Percentiles rank a stretch among this genome's conserved stretches.
Evolutionary conservation across 2,797 vertebrate genomes (phyloP).

Genomic region (Hyperoplus immaculatus): DNA sequence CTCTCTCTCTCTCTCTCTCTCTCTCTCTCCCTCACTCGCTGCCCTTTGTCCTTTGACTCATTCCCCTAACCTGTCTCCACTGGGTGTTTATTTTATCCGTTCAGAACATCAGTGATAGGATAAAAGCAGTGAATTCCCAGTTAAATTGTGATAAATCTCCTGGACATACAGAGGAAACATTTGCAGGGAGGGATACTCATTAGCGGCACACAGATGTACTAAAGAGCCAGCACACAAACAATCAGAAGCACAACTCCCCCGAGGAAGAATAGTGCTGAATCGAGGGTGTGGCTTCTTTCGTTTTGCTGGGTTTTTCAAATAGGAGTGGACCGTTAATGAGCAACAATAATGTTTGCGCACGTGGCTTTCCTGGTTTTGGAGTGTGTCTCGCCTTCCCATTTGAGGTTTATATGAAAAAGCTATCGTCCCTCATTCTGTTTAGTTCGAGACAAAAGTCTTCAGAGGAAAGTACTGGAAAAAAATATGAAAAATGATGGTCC

Average conservation of each 20-base stretch:
- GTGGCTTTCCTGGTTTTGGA: constrained; percentile 15
- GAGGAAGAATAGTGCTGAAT: constrained; percentile 53
- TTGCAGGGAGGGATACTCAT: constrained; percentile 62
- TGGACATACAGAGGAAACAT: constrained; percentile 53
- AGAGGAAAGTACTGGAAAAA: background rate
- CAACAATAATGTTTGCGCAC: constrained; percentile 34
- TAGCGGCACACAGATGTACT: constrained; percentile 56
- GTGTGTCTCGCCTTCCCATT: background rate
- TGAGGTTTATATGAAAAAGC: background rate
- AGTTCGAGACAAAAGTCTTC: constrained; percentile 4
- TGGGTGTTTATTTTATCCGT: constrained; percentile 28
- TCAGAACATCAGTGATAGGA: constrained; percentile 24
- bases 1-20: too few relatives aligned
- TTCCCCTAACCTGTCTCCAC: constrained; percentile 23
- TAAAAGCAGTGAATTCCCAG: constrained; percentile 22
- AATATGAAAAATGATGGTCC: constrained; percentile 3
- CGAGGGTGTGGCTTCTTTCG: constrained; percentile 62
- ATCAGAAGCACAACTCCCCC: constrained; percentile 52
- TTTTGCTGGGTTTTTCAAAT: constrained; percentile 46
- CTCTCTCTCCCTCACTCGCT: constrained; percentile 42
- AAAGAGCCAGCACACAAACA: constrained; percentile 56
- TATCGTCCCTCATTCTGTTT: background rate
- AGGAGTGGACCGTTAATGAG: constrained; percentile 50
- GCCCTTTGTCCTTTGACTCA: constrained; percentile 58
- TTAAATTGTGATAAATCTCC: constrained; percentile 61